These are phyloP conservation scores for Cheilosia variabilis DNA, from an alignment of 2,888 invertebrate species.

Conservation along the genomic window DNA sequence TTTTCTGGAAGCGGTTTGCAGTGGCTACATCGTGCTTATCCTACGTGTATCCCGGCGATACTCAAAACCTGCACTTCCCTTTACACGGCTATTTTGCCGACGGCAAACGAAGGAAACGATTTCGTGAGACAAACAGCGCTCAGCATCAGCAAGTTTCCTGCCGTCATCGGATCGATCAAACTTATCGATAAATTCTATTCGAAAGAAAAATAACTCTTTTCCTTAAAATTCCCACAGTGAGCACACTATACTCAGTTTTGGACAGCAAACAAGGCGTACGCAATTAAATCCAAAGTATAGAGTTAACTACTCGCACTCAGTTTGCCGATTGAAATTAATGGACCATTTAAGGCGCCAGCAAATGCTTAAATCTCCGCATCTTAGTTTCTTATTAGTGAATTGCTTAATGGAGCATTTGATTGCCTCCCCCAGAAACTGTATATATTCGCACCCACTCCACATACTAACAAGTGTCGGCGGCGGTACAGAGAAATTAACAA, in stretches of 20 bases:
- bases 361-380: slow-evolving; percentile 31
- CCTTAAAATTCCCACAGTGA: slow-evolving; percentile 4
- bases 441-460: background rate
- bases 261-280: background rate
- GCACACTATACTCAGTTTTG: background rate
- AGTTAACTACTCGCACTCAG: background rate
- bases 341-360: slow-evolving; percentile 46
- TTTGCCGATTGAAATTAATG: slow-evolving; percentile 59
- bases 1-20: too few relatives aligned
- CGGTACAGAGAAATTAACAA: slow-evolving; percentile 25
- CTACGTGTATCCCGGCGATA: too few relatives aligned
- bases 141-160: background rate
- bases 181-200: slow-evolving; percentile 19
- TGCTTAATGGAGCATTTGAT: slow-evolving; percentile 68
- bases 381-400: slow-evolving; percentile 54
- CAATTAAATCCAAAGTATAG: too few relatives aligned
- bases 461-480: slow-evolving; percentile 13
- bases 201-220: slow-evolving; percentile 9
- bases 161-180: slow-evolving; percentile 30
- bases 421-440: slow-evolving; percentile 27
- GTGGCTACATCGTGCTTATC: too few relatives aligned
- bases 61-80: too few relatives aligned
- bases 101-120: too few relatives aligned
- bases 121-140: too few relatives aligned
- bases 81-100: too few relatives aligned